Percentiles rank a stretch among this genome's conserved stretches.
These are phyloP conservation scores for Coelopa pilipes DNA, from an alignment of 2,888 invertebrate species.

Conservation along the genomic window DNA sequence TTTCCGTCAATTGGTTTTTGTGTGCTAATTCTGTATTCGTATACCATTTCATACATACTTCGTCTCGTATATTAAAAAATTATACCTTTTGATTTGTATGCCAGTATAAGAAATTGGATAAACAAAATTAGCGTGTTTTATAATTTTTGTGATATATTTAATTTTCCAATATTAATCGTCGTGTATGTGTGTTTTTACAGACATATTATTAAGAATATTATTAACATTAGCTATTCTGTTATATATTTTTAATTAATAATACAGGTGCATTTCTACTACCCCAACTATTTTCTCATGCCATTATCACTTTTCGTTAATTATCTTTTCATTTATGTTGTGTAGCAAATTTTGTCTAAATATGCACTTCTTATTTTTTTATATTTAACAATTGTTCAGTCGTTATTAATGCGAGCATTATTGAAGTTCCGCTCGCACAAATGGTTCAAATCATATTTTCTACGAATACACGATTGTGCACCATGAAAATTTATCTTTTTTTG, in stretches of 20 bases:
- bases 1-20: slow-evolving; percentile 65
- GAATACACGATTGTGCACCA: neutral
- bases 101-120: slow-evolving; percentile 33
- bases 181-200: slow-evolving; percentile 62
- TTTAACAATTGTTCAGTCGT: slow-evolving; percentile 3
- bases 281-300: slow-evolving; percentile 13
- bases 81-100: slow-evolving; percentile 29
- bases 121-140: slow-evolving; percentile 33
- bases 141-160: slow-evolving; percentile 35
- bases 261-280: slow-evolving; percentile 11
- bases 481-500: no score
- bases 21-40: slow-evolving; percentile 66
- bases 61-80: slow-evolving; percentile 21
- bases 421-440: slow-evolving; percentile 1
- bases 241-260: slow-evolving; percentile 25
- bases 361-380: neutral
- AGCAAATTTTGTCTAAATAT: slow-evolving; percentile 2
- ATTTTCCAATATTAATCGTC: slow-evolving; percentile 55
- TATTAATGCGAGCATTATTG: neutral
- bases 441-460: neutral
- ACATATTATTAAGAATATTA: slow-evolving; percentile 20
- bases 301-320: slow-evolving; percentile 26
- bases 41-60: slow-evolving; percentile 44
- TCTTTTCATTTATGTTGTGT: slow-evolving; percentile 24
- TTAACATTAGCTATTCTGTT: slow-evolving; percentile 35